phyloP scores from a whole-genome alignment of 1,140 invertebrate species.

The Tetraneura akinire region DNA sequence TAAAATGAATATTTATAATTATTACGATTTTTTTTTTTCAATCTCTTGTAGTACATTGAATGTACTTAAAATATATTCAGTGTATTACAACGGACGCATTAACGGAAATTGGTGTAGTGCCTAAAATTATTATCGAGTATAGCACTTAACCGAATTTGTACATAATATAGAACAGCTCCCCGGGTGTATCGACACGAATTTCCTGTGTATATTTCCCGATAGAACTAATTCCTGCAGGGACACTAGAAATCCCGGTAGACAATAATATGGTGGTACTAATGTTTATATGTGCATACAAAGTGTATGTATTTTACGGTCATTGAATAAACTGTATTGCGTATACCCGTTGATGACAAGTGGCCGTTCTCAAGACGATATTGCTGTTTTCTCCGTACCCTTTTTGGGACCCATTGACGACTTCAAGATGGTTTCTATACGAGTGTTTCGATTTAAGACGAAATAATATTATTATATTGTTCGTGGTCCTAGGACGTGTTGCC shows the following conservation, averaged over 20 bases:
- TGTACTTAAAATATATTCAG: too few relatives aligned
- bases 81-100: too few relatives aligned
- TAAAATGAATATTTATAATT: too few relatives aligned
- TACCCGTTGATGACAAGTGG: constrained; percentile 21
- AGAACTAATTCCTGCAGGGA: not conserved
- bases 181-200: not conserved
- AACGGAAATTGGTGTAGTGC: not conserved
- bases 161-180: not conserved
- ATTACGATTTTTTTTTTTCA: too few relatives aligned
- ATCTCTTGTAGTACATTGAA: too few relatives aligned
- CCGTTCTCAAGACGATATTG: not conserved
- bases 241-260: not conserved
- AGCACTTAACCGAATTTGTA: not conserved
- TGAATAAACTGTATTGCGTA: not conserved
- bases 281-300: not conserved
- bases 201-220: not conserved
- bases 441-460: not conserved
- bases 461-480: not conserved
- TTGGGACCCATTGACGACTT: too few relatives aligned
- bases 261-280: not conserved
- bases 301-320: constrained; percentile 5
- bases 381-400: not conserved
- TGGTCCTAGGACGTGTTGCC: too few relatives aligned
- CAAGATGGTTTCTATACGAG: not conserved
- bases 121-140: not conserved